Evolutionary conservation across 2,888 invertebrate genomes (phyloP).

Genomic region (Hyposoter didymator): DNA sequence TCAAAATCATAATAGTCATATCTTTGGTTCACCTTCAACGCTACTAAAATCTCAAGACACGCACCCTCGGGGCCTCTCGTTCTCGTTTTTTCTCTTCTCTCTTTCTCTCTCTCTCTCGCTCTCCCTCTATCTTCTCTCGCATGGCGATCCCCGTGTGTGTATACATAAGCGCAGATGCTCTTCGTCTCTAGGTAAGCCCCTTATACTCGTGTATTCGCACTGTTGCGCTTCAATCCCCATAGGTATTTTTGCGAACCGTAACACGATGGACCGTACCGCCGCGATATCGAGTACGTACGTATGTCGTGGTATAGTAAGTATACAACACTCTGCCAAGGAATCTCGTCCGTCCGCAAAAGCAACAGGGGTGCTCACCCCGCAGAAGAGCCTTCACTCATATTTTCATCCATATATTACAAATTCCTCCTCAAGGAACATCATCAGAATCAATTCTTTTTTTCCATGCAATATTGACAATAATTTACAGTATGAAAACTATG

Average conservation of each 20-base stretch:
- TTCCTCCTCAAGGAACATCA: neutral
- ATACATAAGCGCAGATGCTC: slow-evolving; percentile 46
- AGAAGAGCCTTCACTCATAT: slow-evolving; percentile 9
- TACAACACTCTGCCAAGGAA: slow-evolving; percentile 73
- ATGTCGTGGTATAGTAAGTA: slow-evolving; percentile 64
- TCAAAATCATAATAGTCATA: slow-evolving; percentile 38
- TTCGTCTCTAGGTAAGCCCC: slow-evolving; percentile 36
- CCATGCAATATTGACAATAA: neutral
- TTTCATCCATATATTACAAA: neutral
- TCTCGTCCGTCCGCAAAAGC: slow-evolving; percentile 73
- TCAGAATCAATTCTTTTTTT: neutral
- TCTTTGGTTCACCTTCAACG: slow-evolving; percentile 53
- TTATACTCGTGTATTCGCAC: slow-evolving; percentile 52
- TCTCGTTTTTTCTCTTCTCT: slow-evolving; percentile 34
- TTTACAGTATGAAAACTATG: neutral
- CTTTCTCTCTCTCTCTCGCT: neutral
- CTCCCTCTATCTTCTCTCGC: slow-evolving; percentile 46
- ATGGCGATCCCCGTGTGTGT: slow-evolving; percentile 44
- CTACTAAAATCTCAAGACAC: slow-evolving; percentile 33
- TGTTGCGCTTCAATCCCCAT: slow-evolving; percentile 50
- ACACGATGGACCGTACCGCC: slow-evolving; percentile 45
- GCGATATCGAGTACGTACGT: slow-evolving; percentile 63
- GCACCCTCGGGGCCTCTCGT: slow-evolving; percentile 59
- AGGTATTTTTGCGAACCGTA: slow-evolving; percentile 50
- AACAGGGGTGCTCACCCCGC: slow-evolving; percentile 61